Evolutionary conservation across 1,140 invertebrate genomes (phyloP).

Genomic region (Hylaeus volcanicus): DNA sequence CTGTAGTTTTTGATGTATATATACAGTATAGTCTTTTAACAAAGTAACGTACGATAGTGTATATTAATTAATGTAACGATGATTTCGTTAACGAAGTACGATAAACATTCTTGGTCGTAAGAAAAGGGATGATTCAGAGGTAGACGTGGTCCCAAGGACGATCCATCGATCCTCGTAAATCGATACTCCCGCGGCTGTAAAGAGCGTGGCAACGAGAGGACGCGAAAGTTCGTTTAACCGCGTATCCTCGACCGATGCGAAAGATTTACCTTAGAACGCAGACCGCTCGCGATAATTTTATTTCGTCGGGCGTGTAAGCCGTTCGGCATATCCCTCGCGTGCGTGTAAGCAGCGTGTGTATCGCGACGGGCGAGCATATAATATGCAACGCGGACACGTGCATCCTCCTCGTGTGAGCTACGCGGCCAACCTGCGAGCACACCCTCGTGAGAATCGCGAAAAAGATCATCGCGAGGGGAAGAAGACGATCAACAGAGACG

Average conservation of each 20-base stretch:
- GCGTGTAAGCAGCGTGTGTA: conserved; percentile 31
- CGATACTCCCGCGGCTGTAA: conserved; percentile 10
- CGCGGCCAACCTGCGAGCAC: neutral
- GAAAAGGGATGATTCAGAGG: conserved; percentile 2
- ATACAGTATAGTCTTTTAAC: no score
- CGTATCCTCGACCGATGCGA: neutral
- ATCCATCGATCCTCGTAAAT: conserved; percentile 30
- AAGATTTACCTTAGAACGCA: conserved; percentile 47
- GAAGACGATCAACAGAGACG: no score
- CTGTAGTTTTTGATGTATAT: no score
- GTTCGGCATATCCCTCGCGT: conserved; percentile 29
- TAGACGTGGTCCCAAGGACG: neutral
- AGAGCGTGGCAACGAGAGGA: neutral
- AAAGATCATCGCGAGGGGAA: neutral
- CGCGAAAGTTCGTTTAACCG: conserved; percentile 29
- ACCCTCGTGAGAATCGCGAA: neutral
- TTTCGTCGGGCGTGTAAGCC: conserved; percentile 42
- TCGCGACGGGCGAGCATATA: conserved; percentile 28
- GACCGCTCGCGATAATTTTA: conserved; percentile 46
- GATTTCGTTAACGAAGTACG: no score
- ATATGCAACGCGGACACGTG: conserved; percentile 33
- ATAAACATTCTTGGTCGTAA: neutral
- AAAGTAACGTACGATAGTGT: no score
- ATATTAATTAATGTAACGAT: no score
- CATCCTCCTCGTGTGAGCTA: conserved; percentile 3